Evolutionary conservation across 2,888 invertebrate species (phyloP).

Genomic region (Teinopalpus imperialis): DNA sequence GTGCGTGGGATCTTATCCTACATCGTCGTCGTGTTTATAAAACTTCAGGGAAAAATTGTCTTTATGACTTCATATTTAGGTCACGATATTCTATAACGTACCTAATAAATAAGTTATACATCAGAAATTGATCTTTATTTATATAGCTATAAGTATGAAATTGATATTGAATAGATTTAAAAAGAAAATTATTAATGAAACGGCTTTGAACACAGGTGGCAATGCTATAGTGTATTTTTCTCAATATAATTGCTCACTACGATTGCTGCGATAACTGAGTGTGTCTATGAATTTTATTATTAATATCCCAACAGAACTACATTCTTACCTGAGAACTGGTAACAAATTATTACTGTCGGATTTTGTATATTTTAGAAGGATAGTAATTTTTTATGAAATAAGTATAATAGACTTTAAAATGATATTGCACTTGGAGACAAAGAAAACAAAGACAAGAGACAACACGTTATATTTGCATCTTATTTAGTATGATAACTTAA

Average conservation of each 20-base stretch:
- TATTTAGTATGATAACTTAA: too few relatives aligned
- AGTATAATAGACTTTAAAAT: too few relatives aligned
- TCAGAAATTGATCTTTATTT: slow-evolving; percentile 36
- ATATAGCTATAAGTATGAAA: slow-evolving; percentile 30
- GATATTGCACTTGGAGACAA: too few relatives aligned
- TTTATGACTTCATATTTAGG: slow-evolving; percentile 32
- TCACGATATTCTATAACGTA: slow-evolving; percentile 28
- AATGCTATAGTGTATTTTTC: slow-evolving; percentile 61
- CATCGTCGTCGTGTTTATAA: slow-evolving; percentile 41
- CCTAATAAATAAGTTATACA: slow-evolving; percentile 10
- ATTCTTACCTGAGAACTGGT: too few relatives aligned
- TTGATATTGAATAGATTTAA: slow-evolving; percentile 30
- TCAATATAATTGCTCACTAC: slow-evolving; percentile 70
- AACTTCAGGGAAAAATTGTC: slow-evolving; percentile 36
- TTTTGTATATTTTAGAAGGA: too few relatives aligned
- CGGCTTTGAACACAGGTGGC: slow-evolving; percentile 69
- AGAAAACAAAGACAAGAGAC: too few relatives aligned
- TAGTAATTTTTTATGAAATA: too few relatives aligned
- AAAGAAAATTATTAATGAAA: slow-evolving; percentile 62
- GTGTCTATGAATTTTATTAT: slow-evolving; percentile 59
- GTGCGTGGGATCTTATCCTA: slow-evolving; percentile 69
- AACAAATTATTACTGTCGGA: too few relatives aligned
- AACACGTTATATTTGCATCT: too few relatives aligned
- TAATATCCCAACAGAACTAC: too few relatives aligned
- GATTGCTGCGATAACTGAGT: slow-evolving; percentile 56